These are phyloP conservation scores for Odontophorus gujanensis DNA, from an alignment of 2,113 vertebrate genomes.

Conservation along the genomic window DNA sequence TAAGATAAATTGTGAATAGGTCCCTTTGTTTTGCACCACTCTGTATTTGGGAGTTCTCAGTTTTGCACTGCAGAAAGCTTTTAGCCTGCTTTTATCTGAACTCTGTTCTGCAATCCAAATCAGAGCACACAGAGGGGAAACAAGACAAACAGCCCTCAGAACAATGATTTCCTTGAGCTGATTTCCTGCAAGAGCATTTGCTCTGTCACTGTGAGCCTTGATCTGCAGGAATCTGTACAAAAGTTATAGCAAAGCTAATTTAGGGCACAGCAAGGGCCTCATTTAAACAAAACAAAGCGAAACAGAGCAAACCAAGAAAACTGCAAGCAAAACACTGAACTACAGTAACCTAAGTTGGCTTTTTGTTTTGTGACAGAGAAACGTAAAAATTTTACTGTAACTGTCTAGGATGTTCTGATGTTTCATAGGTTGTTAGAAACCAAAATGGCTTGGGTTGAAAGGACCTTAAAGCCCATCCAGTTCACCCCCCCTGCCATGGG, in stretches of 20 bases:
- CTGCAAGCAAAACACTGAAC: not conserved
- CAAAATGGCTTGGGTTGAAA: not conserved
- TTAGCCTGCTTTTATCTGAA: not conserved
- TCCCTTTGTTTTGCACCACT: not conserved
- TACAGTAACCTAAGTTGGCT: not conserved
- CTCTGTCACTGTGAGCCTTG: not conserved
- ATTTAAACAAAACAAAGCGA: not conserved
- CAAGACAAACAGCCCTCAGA: conserved; percentile 15
- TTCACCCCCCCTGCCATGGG: not conserved
- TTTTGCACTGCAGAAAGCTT: not conserved
- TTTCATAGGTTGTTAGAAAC: not conserved
- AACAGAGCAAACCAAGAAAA: not conserved
- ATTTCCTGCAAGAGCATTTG: not conserved
- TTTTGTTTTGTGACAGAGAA: not conserved
- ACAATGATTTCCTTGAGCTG: not conserved
- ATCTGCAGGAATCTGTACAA: conserved; percentile 6
- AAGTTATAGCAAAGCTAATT: not conserved
- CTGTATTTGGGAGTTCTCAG: not conserved
- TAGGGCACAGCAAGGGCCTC: not conserved
- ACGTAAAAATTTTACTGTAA: not conserved
- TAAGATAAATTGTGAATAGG: not conserved
- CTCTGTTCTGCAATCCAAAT: not conserved
- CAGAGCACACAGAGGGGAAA: conserved; percentile 1
- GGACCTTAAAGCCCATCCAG: no score
- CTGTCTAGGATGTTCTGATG: not conserved